Base-by-base conservation (phyloP, 2,113 vertebrate species). In the Pipa parva region DNA sequence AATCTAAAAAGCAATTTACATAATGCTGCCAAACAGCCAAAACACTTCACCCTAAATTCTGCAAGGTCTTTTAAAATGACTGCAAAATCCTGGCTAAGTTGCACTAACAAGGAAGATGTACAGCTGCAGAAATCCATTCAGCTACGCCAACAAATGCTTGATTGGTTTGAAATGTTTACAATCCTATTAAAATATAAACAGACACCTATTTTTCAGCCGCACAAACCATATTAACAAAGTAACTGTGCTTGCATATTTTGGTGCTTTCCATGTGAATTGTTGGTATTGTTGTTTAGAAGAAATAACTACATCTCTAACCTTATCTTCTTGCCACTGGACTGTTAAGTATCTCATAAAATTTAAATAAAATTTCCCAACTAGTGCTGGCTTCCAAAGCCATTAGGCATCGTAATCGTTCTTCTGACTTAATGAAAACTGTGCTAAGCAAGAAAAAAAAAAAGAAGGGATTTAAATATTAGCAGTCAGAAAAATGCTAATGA, bases 1-100 rank as follows among this genome's bases (percentile, higher is more conserved):
- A 39, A 20, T 31, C 69, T 73, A 68, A 37, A 26, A 58, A 42
- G 36, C 28, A 2, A 61, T 48, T 51, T 74, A 28, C 7, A 3
- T 63, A 76, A 74, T 59, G 72, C 28, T 64, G 27, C 12, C 4
- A 10, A 76, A 63, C 52, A 76, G 77, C 64, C 73, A 60, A 77
- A 63, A 75, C 24, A 69, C 66, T 68, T 68, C 71, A 9, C 26
- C 18, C 2, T 26, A 24, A 33, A 25, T 72, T 74, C 73, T 54
- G 56, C 69, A 29, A 57, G 36, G 15, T 56, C 59, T 66, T 71
- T 49, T 56, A 71, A 69, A 66, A 46, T n/a, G 28, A 52, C 25
- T 33, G 28, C 54, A 72, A 71, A 72, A 74, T 51, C 72, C 77
- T 45, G 60, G 57, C 59, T 65, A 63, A 54, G 49, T 25, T 63